A percentile compares a stretch with the other conserved stretches of the same genome.
Conservation (phyloP, 1,140 invertebrate species). For the Pinna nobilis region DNA sequence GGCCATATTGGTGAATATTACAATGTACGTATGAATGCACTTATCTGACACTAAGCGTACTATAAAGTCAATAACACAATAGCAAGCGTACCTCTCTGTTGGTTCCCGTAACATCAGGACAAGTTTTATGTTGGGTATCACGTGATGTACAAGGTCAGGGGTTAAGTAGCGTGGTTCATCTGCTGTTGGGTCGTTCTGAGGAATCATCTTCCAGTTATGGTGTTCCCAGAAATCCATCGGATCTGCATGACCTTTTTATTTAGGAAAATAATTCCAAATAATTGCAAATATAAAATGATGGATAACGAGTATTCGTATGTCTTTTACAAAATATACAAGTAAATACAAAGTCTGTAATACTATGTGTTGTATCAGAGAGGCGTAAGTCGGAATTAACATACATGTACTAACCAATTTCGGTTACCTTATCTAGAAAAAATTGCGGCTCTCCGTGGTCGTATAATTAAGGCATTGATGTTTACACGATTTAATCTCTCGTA, state of each 20-base stretch:
- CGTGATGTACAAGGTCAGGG: constrained; percentile 13
- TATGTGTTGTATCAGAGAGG: not conserved
- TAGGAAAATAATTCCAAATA: not conserved
- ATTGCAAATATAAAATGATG: not conserved
- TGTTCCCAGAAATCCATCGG: constrained; percentile 32
- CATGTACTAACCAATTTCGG: not conserved
- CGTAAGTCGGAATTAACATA: not conserved
- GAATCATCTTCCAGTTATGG: constrained; percentile 2
- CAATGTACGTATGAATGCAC: too few relatives aligned
- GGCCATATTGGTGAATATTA: too few relatives aligned
- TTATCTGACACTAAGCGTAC: not conserved
- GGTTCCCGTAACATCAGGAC: constrained; percentile 20
- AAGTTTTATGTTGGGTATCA: constrained; percentile 17
- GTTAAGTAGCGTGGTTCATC: not conserved
- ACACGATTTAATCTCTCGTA: not conserved
- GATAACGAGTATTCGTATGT: not conserved
- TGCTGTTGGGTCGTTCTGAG: constrained; percentile 23
- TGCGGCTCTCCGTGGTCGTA: not conserved
- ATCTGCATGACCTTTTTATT: constrained; percentile 10
- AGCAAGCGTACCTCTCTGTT: constrained; percentile 8
- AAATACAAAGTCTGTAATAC: not conserved
- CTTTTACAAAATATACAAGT: not conserved
- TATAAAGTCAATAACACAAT: not conserved
- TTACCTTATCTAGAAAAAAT: not conserved
- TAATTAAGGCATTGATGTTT: not conserved